Base-by-base conservation (phyloP, 1,140 invertebrate genomes). In the Marisa cornuarietis region DNA sequence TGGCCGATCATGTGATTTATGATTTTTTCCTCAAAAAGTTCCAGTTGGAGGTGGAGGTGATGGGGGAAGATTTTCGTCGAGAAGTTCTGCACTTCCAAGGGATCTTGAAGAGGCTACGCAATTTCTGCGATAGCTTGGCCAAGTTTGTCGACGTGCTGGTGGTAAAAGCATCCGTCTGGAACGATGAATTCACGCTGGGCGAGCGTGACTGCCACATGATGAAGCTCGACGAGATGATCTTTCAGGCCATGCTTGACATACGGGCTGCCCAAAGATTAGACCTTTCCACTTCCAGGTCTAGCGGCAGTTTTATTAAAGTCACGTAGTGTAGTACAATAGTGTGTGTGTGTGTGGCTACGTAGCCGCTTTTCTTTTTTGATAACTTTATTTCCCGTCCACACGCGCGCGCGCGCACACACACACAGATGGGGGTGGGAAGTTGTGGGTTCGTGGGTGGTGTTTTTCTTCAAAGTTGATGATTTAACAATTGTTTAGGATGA, bases 1-100 rank as follows among this genome's bases (percentile, higher is more conserved):
- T 18, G 18, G 66, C 79, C 8, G 85, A 86, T 81, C 72, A 80
- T 26, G 26, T 66, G 20, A 69, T 85, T 24, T 86, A 86, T 68
- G 66, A 84, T 1, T 51, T 76, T 71, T 85, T 85, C 66, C 76
- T 83, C 51, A 10, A 62, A 10, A 78, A 71, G 24, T 81, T 85
- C 20, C 76, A 68, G 74, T 58, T 76, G 18, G 78, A 77, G 58
- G 54, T 85, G 1, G 63, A 22, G 31, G 22, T 22, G 42, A 61
- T 82, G 58, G 80, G 74, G 5, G 54, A 6, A 13, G 68, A 73
- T 52, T 82, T 86, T 24, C 26, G 73, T 51, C n/a, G 78, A 5
- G 84, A 84, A 71, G 76, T 83, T n/a, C 42, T 71, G 10, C 71
- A 78, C 16, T 85, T 85, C 63, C 74, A 58, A 79, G 42, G 71